Percentiles rank a stretch among this genome's conserved stretches.
Evolutionary conservation across 2,888 invertebrate genomes (phyloP).

Genomic region (Agrenia bidenticulata): DNA sequence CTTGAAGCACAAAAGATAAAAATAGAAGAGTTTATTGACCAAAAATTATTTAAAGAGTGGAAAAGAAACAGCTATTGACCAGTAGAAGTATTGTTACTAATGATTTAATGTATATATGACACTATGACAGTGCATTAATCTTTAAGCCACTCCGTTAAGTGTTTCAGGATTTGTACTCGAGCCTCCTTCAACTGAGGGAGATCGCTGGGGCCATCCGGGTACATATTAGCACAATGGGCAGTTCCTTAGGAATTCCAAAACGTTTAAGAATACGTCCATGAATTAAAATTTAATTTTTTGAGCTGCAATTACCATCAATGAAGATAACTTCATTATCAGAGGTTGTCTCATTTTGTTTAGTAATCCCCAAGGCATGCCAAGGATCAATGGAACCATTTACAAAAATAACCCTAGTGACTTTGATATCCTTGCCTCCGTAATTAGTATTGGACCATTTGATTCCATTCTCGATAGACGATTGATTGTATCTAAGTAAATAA

Average conservation of each 20-base stretch:
- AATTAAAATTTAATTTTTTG: not conserved
- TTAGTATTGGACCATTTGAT: constrained; percentile 58
- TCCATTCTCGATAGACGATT: constrained; percentile 54
- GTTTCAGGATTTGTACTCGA: constrained; percentile 64
- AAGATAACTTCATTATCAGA: constrained; percentile 56
- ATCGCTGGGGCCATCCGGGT: constrained; percentile 59
- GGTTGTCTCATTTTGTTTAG: constrained; percentile 53
- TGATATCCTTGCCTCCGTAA: constrained; percentile 57
- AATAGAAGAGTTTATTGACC: no score
- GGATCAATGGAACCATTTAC: constrained; percentile 60
- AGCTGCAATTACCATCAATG: constrained; percentile 55
- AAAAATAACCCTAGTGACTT: constrained; percentile 57
- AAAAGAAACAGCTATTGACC: no score
- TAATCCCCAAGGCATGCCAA: constrained; percentile 60
- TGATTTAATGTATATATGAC: no score
- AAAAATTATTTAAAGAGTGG: no score
- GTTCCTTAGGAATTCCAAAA: constrained; percentile 65
- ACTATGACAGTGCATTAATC: not conserved
- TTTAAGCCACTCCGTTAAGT: constrained; percentile 64
- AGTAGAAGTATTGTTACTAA: no score
- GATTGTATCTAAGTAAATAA: constrained; percentile 55
- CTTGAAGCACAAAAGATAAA: no score
- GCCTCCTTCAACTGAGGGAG: constrained; percentile 68
- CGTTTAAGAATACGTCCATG: not conserved
- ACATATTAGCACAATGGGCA: constrained; percentile 95